Evolutionary conservation across 2,113 vertebrate species (phyloP), one percentile per base, ranked within the genome.

Genomic region (Ahaetulla prasina): DNA sequence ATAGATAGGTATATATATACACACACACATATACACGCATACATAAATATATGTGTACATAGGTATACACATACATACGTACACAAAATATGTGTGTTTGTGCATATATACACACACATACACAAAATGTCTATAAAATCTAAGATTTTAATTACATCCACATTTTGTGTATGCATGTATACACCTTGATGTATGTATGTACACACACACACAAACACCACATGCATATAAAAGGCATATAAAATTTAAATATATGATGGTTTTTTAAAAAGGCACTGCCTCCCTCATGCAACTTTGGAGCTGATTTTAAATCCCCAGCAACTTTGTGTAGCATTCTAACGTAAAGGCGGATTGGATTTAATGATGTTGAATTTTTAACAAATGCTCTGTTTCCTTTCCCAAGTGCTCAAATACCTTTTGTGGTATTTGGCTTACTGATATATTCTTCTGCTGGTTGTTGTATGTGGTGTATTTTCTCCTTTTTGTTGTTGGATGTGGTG

Each of bases 271-370:
- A 45, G 45, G 45, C 2, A 5, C 45, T 45, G 45, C 6, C 45
- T 45, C 45, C 45, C 45, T 45, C 45, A 45, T 45, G 45, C 45
- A 45, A 95, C 94, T 94, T 49, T 84, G 95, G 92, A 94, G 93
- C 93, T 93, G 84, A 93, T 95, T 95, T 93, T 93, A 89, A 95
- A 94, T 96, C 93, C 93, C 92, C 60, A 1, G 91, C 94, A 63
- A 96, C 95, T 96, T 95, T 95, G 87, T 95, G 96, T 95, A 96
- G 95, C 96, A 96, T 96, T 96, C 96, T 93, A 91, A 93, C 91
- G 93, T 95, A 30, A 95, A 94, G 93, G 96, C 94, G 93, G 7
- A 23, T 25, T 55, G 54, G 54, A 8, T 55, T 55, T 23, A 55
- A 55, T 95, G 95, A 95, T 95, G 95, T 96, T 96, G 94, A 91